Evolutionary conservation across 2,797 vertebrate genomes (phyloP).

Genomic region (Microtus californicus): DNA sequence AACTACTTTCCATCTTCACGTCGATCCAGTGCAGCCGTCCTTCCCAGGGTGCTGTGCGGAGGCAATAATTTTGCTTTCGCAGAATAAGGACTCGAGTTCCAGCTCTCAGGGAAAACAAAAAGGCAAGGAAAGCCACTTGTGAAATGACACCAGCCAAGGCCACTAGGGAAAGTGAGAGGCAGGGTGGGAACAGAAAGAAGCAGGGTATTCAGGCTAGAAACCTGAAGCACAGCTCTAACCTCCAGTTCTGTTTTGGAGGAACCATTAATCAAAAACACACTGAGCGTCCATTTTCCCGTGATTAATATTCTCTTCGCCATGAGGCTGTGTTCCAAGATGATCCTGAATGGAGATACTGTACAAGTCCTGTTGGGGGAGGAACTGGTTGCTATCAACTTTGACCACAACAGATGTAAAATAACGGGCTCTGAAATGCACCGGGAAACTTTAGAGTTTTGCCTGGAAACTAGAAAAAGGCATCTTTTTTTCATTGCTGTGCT

Average conservation of each 20-base stretch:
- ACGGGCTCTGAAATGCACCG: conserved; percentile 13
- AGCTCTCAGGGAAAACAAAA: conserved; percentile 37
- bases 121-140: not conserved
- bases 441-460: conserved; percentile 67
- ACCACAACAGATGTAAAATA: conserved; percentile 63
- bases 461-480: conserved; percentile 60
- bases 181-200: not conserved
- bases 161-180: not conserved
- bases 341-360: conserved; percentile 51
- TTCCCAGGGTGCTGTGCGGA: not conserved
- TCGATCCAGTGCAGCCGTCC: conserved; percentile 25
- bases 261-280: conserved; percentile 63
- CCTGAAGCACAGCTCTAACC: not conserved
- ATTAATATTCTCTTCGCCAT: not conserved
- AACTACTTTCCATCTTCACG: conserved; percentile 19
- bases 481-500: not conserved
- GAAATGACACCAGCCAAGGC: not conserved
- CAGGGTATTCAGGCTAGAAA: not conserved
- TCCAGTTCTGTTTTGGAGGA: conserved; percentile 42
- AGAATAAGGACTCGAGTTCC: conserved; percentile 57
- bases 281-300: conserved; percentile 22
- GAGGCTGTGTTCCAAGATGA: conserved; percentile 1
- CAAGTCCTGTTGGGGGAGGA: not conserved
- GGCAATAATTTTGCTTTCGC: conserved; percentile 50
- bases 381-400: conserved; percentile 61